Conservation (phyloP, 2,797 vertebrate species). For the Sebastes jordani region DNA sequence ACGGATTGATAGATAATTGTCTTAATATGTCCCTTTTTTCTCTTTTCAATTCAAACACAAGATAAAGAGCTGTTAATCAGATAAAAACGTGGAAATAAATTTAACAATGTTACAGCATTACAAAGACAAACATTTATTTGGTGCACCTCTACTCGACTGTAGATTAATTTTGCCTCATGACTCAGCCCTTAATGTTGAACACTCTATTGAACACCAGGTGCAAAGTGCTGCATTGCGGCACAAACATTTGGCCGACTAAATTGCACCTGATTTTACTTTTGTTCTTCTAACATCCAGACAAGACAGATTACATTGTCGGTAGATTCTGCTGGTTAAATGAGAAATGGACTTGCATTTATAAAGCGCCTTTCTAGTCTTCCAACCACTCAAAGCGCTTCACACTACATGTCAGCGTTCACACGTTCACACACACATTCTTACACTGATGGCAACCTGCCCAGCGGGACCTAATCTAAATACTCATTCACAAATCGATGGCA, state of each 20-base stretch:
- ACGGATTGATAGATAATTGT: background rate
- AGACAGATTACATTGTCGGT: background rate
- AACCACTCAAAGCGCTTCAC: too few relatives aligned
- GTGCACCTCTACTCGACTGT: background rate
- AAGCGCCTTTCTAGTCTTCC: too few relatives aligned
- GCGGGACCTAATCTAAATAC: too few relatives aligned
- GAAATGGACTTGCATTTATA: too few relatives aligned
- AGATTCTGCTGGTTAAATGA: background rate
- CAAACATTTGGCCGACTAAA: background rate
- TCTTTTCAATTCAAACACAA: background rate
- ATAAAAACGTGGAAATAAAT: background rate
- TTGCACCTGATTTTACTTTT: slow-evolving; percentile 4
- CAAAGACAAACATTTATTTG: slow-evolving; percentile 1
- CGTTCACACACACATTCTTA: too few relatives aligned
- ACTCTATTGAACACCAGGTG: slow-evolving; percentile 25
- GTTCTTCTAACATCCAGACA: background rate
- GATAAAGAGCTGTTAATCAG: background rate
- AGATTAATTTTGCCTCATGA: slow-evolving; percentile 3
- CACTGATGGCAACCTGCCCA: too few relatives aligned
- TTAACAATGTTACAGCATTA: background rate
- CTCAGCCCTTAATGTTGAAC: slow-evolving; percentile 10
- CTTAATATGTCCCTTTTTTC: background rate
- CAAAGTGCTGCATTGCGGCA: slow-evolving; percentile 11
- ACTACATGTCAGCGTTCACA: too few relatives aligned
- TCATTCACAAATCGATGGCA: too few relatives aligned